Evolutionary conservation across 2,113 vertebrate genomes (phyloP), one percentile per base, ranked within the genome.

Genomic region (Cryptomyrus ogoouensis): DNA sequence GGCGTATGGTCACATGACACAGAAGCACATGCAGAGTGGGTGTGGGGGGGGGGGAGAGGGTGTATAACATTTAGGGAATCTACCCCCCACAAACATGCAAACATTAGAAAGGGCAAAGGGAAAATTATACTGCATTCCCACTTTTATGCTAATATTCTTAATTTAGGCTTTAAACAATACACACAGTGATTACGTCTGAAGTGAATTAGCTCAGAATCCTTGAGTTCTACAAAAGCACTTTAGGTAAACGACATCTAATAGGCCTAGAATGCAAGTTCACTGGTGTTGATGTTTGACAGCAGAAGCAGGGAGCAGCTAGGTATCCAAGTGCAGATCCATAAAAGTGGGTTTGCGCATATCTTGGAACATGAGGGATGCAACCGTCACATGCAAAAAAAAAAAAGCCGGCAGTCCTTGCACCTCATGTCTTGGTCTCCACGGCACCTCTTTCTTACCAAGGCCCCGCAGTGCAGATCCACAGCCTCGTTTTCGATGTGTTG

Each of bases 21-120:
- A 94, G 90, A 94, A 95, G 94, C 95, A 92, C 94, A 94, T 89
- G 86, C 88, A 93, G 90, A 92, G 93, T 91, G 47, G 49, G 90
- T 74, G 90, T 90, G 92, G 90, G 92, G 85, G 88, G 7, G 24
- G 56, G 56, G 58, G 8, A 12, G 62, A 47, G 56, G 62, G 27
- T 70, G 58, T 80, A 50, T 86, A 88, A 90, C 21, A 84, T 89
- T 85, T 62, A 47, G 80, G 88, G 52, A 53, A 62, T 52, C 35
- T 21, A 39, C 56, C 80, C 56, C 53, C 47, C 12, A 13, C 44
- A 62, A 87, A 92, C 91, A 91, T 92, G 91, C 91, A 91, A 66
- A 62, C 62, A 91, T 46, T 90, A 89, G 42, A 89, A 46, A 89
- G 58, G 84, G 56, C 39, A 50, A 19, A 52, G 89, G 83, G 70